phyloP scores from a whole-genome alignment of 2,888 invertebrate species.

The Fissipunctia ypsillon region DNA sequence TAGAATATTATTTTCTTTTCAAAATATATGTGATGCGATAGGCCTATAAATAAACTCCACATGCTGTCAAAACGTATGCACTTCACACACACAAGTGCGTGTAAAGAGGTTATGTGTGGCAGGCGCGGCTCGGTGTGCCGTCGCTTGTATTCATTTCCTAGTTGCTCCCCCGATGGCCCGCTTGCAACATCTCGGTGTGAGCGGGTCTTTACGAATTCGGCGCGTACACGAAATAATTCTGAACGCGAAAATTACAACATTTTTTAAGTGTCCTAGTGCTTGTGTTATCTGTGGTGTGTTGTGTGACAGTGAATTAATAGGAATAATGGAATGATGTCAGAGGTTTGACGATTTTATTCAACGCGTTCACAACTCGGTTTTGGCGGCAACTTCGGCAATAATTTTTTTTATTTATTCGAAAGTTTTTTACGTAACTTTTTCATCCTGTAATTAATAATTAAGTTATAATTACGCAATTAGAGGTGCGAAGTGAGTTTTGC shows the following conservation, averaged over 20 bases:
- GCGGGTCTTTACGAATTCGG: conserved; percentile 87
- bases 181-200: conserved; percentile 88
- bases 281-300: conserved; percentile 65
- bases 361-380: conserved; percentile 71
- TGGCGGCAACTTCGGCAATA: conserved; percentile 61
- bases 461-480: conserved; percentile 71
- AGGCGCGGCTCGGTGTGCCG: conserved; percentile 77
- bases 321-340: conserved; percentile 72
- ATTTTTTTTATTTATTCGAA: conserved; percentile 47
- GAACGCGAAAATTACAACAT: conserved; percentile 53
- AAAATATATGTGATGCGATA: conserved; percentile 64
- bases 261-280: conserved; percentile 63
- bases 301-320: conserved; percentile 67
- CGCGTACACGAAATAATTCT: conserved; percentile 81
- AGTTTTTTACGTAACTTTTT: conserved; percentile 60
- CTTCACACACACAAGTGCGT: conserved; percentile 74
- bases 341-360: conserved; percentile 74
- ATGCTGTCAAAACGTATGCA: conserved; percentile 86
- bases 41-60: conserved; percentile 83
- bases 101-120: conserved; percentile 72
- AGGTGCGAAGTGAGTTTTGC: conserved; percentile 68
- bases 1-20: conserved; percentile 39
- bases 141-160: conserved; percentile 87
- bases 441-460: conserved; percentile 60
- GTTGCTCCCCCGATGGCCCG: conserved; percentile 88